Percentiles rank a stretch among this genome's conserved stretches.
Evolutionary conservation across 2,888 invertebrate species (phyloP).

Genomic region (Serripes groenlandicus): DNA sequence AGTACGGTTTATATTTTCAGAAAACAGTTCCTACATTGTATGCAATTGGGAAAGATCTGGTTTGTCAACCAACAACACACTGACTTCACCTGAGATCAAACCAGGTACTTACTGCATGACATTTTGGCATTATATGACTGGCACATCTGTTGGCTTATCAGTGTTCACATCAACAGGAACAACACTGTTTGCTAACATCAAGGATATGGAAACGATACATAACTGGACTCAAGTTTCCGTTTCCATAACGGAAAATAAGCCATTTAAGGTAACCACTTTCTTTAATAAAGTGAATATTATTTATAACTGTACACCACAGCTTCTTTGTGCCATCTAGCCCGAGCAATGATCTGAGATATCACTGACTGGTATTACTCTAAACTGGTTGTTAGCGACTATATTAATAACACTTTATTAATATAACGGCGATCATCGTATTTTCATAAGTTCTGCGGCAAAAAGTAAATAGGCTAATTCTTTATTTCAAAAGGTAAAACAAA

Average conservation of each 20-base stretch:
- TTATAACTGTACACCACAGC: not conserved
- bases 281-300: not conserved
- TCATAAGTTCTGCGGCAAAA: too few species aligned
- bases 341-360: too few species aligned
- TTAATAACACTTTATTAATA: too few species aligned
- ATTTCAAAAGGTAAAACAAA: too few species aligned
- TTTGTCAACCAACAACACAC: slow-evolving; percentile 4
- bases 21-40: slow-evolving; percentile 3
- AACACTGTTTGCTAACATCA: slow-evolving; percentile 11
- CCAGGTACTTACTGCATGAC: slow-evolving; percentile 13
- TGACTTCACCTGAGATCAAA: not conserved
- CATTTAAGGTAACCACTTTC: slow-evolving; percentile 11
- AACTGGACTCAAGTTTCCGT: slow-evolving; percentile 8
- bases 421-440: too few species aligned
- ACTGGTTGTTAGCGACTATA: too few species aligned
- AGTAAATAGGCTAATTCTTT: too few species aligned
- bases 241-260: not conserved
- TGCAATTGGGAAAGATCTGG: slow-evolving; percentile 1
- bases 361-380: too few species aligned
- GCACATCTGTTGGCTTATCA: not conserved
- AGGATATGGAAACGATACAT: slow-evolving; percentile 1
- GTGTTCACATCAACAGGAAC: not conserved
- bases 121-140: slow-evolving; percentile 14
- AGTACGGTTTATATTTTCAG: too few species aligned
- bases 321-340: not conserved